phyloP scores from a whole-genome alignment of 2,113 vertebrate genomes.

The Bubo scandiacus region DNA sequence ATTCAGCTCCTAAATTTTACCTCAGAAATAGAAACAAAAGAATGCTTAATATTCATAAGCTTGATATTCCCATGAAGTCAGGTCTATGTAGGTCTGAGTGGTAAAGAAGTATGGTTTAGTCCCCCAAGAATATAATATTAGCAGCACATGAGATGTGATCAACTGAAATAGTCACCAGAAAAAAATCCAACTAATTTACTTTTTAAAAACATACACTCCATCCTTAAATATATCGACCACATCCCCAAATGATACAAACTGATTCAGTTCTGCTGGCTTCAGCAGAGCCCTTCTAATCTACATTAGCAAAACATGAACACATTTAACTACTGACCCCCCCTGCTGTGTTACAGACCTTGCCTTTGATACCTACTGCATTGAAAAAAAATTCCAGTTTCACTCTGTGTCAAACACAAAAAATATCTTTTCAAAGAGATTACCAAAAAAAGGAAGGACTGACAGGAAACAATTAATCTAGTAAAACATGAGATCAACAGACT shows the following conservation, averaged over 20 bases:
- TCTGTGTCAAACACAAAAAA: neutral
- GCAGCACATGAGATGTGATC: neutral
- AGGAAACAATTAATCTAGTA: neutral
- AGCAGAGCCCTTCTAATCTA: neutral
- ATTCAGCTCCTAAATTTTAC: neutral
- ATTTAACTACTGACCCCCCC: neutral
- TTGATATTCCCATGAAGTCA: neutral
- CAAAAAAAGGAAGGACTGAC: neutral
- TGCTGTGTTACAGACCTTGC: neutral
- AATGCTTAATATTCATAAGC: neutral
- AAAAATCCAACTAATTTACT: neutral
- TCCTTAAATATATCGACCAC: neutral
- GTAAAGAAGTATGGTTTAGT: neutral
- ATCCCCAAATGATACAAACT: neutral
- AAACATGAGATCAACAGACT: neutral
- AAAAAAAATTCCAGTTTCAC: neutral
- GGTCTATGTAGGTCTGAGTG: neutral
- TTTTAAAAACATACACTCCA: neutral
- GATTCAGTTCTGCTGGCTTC: neutral
- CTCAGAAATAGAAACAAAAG: neutral
- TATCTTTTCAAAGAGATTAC: neutral
- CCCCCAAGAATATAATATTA: neutral
- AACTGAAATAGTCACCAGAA: neutral
- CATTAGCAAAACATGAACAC: neutral
- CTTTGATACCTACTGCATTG: neutral